Conservation (phyloP, 2,113 vertebrate species). For the Dryoscopus gambensis region DNA sequence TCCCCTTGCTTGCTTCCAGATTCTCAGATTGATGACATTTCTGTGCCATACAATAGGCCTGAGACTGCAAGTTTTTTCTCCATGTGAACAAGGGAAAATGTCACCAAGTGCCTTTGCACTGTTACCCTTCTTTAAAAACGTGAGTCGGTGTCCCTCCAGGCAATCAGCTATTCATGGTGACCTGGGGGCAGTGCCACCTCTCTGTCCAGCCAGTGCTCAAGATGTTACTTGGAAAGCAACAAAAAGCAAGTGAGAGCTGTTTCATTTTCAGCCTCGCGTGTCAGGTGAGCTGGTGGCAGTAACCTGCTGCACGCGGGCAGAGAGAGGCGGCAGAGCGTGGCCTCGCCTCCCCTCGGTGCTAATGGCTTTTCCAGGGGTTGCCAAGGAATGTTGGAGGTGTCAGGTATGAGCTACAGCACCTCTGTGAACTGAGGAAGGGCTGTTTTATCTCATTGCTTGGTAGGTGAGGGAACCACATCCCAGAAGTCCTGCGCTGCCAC, state of each 20-base stretch:
- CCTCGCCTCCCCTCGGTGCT: not conserved
- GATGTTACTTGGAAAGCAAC: not conserved
- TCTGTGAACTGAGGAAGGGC: not conserved
- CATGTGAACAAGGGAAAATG: not conserved
- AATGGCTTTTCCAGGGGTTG: not conserved
- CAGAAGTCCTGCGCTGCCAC: not conserved
- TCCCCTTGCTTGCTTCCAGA: not conserved
- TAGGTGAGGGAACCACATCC: not conserved
- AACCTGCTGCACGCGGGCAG: accelerated
- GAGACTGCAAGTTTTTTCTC: not conserved
- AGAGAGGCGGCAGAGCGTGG: not conserved
- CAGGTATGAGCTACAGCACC: not conserved
- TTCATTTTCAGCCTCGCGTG: not conserved
- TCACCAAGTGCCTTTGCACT: not conserved
- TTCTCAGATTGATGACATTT: not conserved
- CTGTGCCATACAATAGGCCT: not conserved
- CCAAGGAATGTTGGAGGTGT: not conserved
- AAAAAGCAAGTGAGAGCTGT: not conserved
- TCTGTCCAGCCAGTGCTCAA: not conserved
- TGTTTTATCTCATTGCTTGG: not conserved
- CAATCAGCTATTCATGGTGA: not conserved
- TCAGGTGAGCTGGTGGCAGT: not conserved
- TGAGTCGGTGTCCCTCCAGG: not conserved
- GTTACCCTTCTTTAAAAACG: not conserved
- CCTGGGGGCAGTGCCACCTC: not conserved